Conservation (phyloP, 2,888 invertebrate species). For the Trypoxylon attenuatum region DNA sequence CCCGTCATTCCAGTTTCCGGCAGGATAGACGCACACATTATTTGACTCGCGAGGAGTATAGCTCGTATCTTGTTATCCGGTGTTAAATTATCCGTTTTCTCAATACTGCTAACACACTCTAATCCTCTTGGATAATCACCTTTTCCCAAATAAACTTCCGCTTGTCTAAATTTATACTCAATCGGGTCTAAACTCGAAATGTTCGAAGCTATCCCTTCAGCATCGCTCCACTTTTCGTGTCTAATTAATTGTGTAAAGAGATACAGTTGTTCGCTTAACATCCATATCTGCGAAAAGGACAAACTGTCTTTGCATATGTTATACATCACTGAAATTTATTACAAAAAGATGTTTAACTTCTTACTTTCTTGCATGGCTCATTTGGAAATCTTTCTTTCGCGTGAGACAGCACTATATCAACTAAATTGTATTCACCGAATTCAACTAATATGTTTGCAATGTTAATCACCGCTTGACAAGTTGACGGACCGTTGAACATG, state of each 20-base stretch:
- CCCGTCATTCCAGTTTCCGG: constrained; percentile 77
- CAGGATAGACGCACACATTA: constrained; percentile 78
- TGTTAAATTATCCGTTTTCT: constrained; percentile 54
- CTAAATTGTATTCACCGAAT: constrained; percentile 78
- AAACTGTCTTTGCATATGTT: background rate
- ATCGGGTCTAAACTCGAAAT: constrained; percentile 75
- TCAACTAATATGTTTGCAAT: constrained; percentile 78
- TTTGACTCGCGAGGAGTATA: constrained; percentile 82
- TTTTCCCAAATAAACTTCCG: constrained; percentile 71
- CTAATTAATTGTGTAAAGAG: constrained; percentile 75
- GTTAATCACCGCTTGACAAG: constrained; percentile 83
- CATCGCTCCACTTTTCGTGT: constrained; percentile 75
- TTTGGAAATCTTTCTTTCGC: constrained; percentile 81
- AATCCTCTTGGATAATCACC: constrained; percentile 71
- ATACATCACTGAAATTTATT: background rate
- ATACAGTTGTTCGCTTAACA: constrained; percentile 80
- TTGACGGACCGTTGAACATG: constrained; percentile 81
- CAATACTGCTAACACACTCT: constrained; percentile 58
- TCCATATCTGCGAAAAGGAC: constrained; percentile 80
- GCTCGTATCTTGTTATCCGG: constrained; percentile 78
- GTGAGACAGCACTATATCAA: constrained; percentile 78
- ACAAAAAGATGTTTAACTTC: too few relatives aligned
- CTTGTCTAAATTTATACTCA: constrained; percentile 74
- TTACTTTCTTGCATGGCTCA: constrained; percentile 75
- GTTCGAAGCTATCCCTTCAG: constrained; percentile 75